Evolutionary conservation across 2,797 vertebrate genomes (phyloP).

Genomic region (Cirrhinus mrigala): DNA sequence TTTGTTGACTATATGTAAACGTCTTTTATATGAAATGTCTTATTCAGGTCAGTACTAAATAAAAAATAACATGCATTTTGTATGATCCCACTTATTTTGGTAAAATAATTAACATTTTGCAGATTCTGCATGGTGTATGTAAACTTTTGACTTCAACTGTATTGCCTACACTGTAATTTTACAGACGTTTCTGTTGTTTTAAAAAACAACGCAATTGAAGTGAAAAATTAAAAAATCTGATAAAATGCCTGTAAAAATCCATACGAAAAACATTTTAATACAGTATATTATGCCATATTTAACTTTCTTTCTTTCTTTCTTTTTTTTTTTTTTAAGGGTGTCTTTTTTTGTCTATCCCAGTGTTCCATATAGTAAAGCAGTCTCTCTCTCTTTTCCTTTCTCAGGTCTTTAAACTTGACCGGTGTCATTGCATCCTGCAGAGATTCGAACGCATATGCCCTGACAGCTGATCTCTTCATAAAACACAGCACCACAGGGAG

Average conservation of each 20-base stretch:
- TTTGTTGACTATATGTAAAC: too few species aligned
- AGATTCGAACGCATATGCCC: slow-evolving; percentile 37
- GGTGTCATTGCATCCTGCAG: slow-evolving; percentile 16
- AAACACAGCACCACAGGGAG: slow-evolving; percentile 51
- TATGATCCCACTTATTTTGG: too few species aligned
- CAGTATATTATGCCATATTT: too few species aligned
- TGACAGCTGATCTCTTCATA: slow-evolving; percentile 65
- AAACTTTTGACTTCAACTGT: too few species aligned
- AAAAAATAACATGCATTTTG: too few species aligned
- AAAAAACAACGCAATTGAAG: neutral
- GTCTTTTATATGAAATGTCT: too few species aligned
- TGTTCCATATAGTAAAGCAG: neutral
- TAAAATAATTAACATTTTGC: too few species aligned
- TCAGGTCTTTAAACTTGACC: slow-evolving; percentile 9
- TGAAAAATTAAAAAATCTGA: neutral
- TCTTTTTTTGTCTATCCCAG: neutral
- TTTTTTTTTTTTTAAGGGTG: too few species aligned
- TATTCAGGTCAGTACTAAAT: too few species aligned
- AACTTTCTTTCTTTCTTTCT: too few species aligned
- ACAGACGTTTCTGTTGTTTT: neutral
- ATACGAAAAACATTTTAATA: neutral
- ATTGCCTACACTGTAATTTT: too few species aligned
- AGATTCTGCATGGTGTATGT: too few species aligned
- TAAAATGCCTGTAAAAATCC: neutral
- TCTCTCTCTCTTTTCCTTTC: slow-evolving; percentile 16